Conservation (phyloP, 2,888 invertebrate species). For the Dynastes maya region DNA sequence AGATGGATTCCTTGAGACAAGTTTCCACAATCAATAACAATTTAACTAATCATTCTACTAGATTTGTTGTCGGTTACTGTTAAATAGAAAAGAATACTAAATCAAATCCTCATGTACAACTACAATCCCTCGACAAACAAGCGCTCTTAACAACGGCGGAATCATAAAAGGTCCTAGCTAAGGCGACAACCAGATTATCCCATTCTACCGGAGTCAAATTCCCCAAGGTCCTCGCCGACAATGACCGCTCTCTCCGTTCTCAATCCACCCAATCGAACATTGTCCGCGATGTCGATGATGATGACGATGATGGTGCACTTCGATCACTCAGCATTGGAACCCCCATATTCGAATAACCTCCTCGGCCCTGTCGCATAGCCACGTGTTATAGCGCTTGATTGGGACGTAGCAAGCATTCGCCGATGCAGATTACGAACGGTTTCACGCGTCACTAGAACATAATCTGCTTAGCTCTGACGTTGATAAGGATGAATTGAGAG, state of each 20-base stretch:
- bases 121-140: slow-evolving; percentile 7
- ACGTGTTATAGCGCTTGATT: slow-evolving; percentile 70
- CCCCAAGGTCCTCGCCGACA: slow-evolving; percentile 64
- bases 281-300: background rate
- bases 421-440: slow-evolving; percentile 71
- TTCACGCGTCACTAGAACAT: slow-evolving; percentile 73
- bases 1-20: too few species aligned
- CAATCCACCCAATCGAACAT: slow-evolving; percentile 1
- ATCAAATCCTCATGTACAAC: background rate
- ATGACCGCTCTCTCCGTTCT: slow-evolving; percentile 50
- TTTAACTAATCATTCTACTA: too few species aligned
- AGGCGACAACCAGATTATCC: slow-evolving; percentile 66
- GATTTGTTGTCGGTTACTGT: too few species aligned
- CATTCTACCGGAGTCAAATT: slow-evolving; percentile 57
- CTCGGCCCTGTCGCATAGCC: background rate
- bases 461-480: slow-evolving; percentile 76
- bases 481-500: slow-evolving; percentile 75
- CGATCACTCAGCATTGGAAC: background rate
- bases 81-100: too few species aligned
- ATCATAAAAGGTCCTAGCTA: slow-evolving; percentile 58
- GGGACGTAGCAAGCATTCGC: slow-evolving; percentile 69
- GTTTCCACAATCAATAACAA: too few species aligned
- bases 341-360: background rate
- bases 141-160: slow-evolving; percentile 62
- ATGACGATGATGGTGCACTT: slow-evolving; percentile 21